Evolutionary conservation across 2,113 vertebrate species (phyloP).

Genomic region (Pollimyrus isidori): DNA sequence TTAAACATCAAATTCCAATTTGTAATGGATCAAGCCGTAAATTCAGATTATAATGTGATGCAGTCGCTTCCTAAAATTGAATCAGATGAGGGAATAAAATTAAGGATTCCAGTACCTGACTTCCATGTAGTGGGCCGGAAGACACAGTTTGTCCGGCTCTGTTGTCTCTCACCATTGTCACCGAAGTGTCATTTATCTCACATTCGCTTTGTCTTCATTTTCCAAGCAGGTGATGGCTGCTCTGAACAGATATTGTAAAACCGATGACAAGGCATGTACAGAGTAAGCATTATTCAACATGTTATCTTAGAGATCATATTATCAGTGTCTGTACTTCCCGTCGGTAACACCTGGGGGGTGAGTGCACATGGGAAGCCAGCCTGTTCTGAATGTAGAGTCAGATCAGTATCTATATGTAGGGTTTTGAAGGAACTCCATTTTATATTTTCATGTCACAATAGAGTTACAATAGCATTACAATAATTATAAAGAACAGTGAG

Average conservation of each 20-base stretch:
- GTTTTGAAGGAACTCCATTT: not conserved
- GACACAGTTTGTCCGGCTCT: not conserved
- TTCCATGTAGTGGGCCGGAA: not conserved
- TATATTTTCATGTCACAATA: not conserved
- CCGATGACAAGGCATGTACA: not conserved
- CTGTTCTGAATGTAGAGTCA: not conserved
- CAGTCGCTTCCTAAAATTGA: not conserved
- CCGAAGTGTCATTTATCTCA: not conserved
- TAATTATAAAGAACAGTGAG: not conserved
- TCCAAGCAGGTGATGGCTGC: not conserved
- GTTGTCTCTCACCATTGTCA: not conserved
- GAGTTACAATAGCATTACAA: not conserved
- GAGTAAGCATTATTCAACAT: not conserved
- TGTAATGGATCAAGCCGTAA: not conserved
- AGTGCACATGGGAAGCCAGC: not conserved
- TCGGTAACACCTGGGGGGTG: not conserved
- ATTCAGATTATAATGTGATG: not conserved
- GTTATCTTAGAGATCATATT: not conserved
- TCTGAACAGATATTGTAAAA: not conserved
- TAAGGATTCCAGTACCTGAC: not conserved
- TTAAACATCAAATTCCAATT: not conserved
- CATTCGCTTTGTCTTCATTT: not conserved
- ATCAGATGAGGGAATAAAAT: not conserved
- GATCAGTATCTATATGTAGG: not conserved
- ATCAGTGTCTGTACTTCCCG: not conserved